These are phyloP conservation scores for Dicyrtoma fusca DNA, from an alignment of 2,888 invertebrate species.

Conservation along the genomic window DNA sequence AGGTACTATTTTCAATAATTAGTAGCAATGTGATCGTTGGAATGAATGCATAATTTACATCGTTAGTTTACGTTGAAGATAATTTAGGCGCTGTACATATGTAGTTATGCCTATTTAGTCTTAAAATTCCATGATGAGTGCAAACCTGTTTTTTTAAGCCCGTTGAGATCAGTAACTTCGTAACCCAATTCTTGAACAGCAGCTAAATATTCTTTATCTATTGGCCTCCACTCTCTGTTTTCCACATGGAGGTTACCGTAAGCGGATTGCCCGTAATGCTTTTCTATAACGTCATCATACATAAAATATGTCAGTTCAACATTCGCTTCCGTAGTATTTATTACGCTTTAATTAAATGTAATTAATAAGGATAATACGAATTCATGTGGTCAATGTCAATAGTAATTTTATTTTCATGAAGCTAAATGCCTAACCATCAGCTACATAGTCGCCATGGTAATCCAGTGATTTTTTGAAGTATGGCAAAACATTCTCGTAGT, in stretches of 20 bases:
- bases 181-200: constrained; percentile 50
- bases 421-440: constrained; percentile 35
- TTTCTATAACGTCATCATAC: constrained; percentile 13
- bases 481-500: constrained; percentile 46
- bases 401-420: too few relatives aligned
- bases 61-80: constrained; percentile 38
- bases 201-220: constrained; percentile 41
- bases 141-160: constrained; percentile 43
- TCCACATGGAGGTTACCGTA: constrained; percentile 42
- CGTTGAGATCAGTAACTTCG: constrained; percentile 47
- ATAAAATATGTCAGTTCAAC: constrained; percentile 3
- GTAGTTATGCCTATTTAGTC: too few relatives aligned
- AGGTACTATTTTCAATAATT: too few relatives aligned
- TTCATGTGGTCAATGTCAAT: neutral
- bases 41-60: too few relatives aligned
- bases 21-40: neutral
- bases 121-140: too few relatives aligned
- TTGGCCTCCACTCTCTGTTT: constrained; percentile 27
- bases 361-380: too few relatives aligned
- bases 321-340: neutral
- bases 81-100: too few relatives aligned
- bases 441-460: constrained; percentile 41
- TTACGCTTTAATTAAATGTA: neutral
- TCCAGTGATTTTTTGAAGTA: constrained; percentile 46
- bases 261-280: constrained; percentile 25